Percentiles rank a stretch among this genome's conserved stretches.
Evolutionary conservation across 1,140 invertebrate genomes (phyloP).

Genomic region (Cherax quadricarinatus): DNA sequence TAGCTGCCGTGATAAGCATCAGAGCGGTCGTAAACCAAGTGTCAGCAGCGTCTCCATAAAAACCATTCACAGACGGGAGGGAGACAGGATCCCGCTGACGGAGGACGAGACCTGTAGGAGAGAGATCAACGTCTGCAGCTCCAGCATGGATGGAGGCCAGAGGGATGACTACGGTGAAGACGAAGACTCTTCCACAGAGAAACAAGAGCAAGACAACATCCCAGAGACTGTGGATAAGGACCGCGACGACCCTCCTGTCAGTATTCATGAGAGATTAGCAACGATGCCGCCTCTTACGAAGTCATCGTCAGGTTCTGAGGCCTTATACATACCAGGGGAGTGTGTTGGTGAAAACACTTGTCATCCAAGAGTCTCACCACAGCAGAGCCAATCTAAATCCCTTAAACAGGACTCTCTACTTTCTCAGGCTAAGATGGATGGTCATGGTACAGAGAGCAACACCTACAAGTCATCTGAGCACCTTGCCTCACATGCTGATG

Average conservation of each 20-base stretch:
- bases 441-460: background rate
- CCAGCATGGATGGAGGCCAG: background rate
- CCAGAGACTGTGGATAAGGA: slow-evolving; percentile 56
- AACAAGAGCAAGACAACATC: slow-evolving; percentile 39
- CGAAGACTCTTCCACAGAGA: slow-evolving; percentile 20
- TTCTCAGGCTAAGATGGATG: background rate
- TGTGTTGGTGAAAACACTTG: background rate
- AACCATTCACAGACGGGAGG: background rate
- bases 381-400: background rate
- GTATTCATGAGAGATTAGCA: background rate
- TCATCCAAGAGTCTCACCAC: background rate
- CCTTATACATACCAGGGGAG: background rate
- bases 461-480: background rate
- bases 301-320: background rate
- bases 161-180: background rate
- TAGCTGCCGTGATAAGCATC: background rate
- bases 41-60: background rate
- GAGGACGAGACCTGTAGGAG: background rate
- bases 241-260: slow-evolving; percentile 7
- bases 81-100: slow-evolving; percentile 1
- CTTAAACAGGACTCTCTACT: background rate
- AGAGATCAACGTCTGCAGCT: background rate
- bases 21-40: background rate
- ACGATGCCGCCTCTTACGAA: background rate
- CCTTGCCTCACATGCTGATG: background rate